Evolutionary conservation across 2,888 invertebrate species (phyloP).

Genomic region (Chaitophorus viminalis): DNA sequence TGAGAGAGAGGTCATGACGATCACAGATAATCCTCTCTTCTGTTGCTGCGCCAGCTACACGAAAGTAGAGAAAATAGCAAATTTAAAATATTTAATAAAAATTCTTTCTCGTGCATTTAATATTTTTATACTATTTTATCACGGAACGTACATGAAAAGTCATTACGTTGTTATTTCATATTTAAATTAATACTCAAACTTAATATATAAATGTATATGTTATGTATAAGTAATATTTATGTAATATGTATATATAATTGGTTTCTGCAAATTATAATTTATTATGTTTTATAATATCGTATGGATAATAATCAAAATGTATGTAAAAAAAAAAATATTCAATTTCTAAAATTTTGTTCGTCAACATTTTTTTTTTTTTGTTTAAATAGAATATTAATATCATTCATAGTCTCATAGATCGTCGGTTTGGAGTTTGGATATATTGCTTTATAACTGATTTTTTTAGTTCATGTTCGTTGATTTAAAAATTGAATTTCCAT

Average conservation of each 20-base stretch:
- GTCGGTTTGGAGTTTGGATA: too few species aligned
- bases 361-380: neutral
- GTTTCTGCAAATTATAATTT: neutral
- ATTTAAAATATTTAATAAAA: neutral
- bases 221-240: neutral
- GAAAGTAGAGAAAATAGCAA: conserved; percentile 1
- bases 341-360: neutral
- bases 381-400: neutral
- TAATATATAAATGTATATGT: too few species aligned
- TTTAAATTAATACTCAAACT: neutral
- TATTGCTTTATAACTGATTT: too few species aligned
- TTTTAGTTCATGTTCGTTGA: neutral
- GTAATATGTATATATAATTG: neutral
- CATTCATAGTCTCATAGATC: too few species aligned
- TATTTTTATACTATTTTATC: conserved; percentile 1
- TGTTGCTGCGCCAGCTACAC: neutral
- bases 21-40: neutral
- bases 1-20: neutral
- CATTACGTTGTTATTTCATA: neutral
- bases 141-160: neutral
- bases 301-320: too few species aligned
- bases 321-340: neutral
- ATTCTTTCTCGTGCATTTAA: neutral
- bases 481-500: neutral
- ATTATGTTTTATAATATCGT: too few species aligned